Evolutionary conservation across 1,140 invertebrate species (phyloP), one percentile per base, ranked within the genome.

Genomic region (Protaetia brevitarsis): DNA sequence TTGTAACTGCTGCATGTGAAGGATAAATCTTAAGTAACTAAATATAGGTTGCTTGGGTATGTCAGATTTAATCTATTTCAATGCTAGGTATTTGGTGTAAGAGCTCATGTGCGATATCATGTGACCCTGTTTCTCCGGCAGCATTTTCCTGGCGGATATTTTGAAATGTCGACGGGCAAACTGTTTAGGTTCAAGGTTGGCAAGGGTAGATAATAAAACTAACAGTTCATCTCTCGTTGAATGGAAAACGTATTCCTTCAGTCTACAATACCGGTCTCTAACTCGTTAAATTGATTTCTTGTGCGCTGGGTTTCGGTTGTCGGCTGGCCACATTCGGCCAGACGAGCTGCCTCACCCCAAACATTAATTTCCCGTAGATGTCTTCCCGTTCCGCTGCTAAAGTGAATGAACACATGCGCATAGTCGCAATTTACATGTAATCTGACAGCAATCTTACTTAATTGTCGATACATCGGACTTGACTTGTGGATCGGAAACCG

Each of bases 301-400:
- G 71, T 74, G 67, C 30, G 62, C 66, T 30, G 36, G 58, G 64
- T 62, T 66, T 13, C 65, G 57, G 68, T 67, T 67, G 66, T 65
- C 64, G 64, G 58, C 51, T 63, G 67, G 65, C 67, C 67, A 51
- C 64, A 60, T 37, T 68, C 66, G 31, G 66, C 66, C 61, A 71
- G 65, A 65, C 64, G 66, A 63, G 65, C 68, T 36, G 8, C 28
- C 28, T 30, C 23, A 29, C n/a, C 67, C 67, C 68, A 68, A 73
- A 75, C 73, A 75, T 75, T 76, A 74, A 76, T 76, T 76, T 75
- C 71, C 71, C 70, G 63, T 69, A 67, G 73, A 73, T 72, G 74
- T 77, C 73, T 75, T 75, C 73, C 66, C 68, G 28, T 70, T 72
- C 66, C 63, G 63, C n/a, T 57, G 59, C 36, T 69, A 64, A 59